Percentiles rank a stretch among this genome's conserved stretches.
Evolutionary conservation across 2,888 invertebrate genomes (phyloP).

Genomic region (Ochropleura leucogaster): DNA sequence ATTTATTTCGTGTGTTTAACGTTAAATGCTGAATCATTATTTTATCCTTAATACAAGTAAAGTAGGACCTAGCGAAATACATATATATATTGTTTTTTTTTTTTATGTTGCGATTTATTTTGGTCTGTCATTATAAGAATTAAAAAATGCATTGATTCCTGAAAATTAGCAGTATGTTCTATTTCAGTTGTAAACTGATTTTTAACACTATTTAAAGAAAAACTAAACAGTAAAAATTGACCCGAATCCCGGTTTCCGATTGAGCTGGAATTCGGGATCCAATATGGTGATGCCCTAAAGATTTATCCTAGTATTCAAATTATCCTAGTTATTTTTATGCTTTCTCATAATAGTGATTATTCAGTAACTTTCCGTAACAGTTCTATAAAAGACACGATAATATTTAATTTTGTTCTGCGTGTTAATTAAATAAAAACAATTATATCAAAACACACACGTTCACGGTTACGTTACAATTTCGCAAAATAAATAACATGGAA

Average conservation of each 20-base stretch:
- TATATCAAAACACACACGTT: neutral
- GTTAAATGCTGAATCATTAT: neutral
- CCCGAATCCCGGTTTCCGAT: too few relatives aligned
- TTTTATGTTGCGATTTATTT: neutral
- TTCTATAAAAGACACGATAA: too few relatives aligned
- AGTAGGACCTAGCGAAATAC: neutral
- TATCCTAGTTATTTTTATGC: too few relatives aligned
- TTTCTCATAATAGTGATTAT: too few relatives aligned
- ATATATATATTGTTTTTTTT: neutral
- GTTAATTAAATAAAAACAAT: too few relatives aligned
- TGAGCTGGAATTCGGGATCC: too few relatives aligned
- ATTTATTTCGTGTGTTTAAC: neutral
- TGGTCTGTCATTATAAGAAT: neutral
- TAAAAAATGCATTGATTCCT: too few relatives aligned
- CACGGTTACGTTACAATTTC: conserved; percentile 7
- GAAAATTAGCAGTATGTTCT: neutral
- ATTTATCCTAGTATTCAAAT: too few relatives aligned
- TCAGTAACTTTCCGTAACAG: too few relatives aligned
- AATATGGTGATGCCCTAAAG: too few relatives aligned
- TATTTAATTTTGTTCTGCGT: too few relatives aligned
- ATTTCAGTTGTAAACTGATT: neutral
- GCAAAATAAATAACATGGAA: conserved; percentile 1
- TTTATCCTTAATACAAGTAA: neutral
- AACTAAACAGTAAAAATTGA: too few relatives aligned
- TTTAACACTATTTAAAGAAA: neutral